phyloP scores from a whole-genome alignment of 2,113 vertebrate species.

The Hyaena hyaena region DNA sequence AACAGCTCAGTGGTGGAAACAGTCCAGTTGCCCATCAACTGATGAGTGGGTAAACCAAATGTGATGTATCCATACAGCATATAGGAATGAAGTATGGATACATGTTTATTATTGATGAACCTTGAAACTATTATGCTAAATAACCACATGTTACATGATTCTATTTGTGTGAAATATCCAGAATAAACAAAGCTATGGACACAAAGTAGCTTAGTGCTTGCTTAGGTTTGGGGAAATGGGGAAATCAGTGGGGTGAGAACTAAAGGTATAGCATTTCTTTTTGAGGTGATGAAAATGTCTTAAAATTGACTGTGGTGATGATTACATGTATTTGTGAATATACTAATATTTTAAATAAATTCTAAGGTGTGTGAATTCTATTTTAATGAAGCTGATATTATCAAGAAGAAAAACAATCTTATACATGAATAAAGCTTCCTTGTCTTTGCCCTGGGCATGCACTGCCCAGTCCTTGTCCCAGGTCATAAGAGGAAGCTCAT shows the following conservation, averaged over 20 bases:
- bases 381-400: background rate
- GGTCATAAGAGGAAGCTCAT: background rate
- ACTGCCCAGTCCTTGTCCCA: background rate
- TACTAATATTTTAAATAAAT: background rate
- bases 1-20: background rate
- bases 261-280: background rate
- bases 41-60: background rate
- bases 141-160: background rate
- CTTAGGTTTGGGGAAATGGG: too few species aligned
- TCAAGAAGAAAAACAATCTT: background rate
- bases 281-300: background rate
- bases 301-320: background rate
- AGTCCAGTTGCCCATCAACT: background rate
- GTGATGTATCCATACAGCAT: background rate
- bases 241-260: background rate
- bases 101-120: background rate
- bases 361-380: background rate
- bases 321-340: background rate
- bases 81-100: background rate
- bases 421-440: background rate
- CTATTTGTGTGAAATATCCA: background rate
- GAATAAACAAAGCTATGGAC: background rate
- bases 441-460: background rate
- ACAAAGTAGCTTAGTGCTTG: background rate
- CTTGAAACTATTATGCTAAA: background rate